Evolutionary conservation across 2,797 vertebrate genomes (phyloP).

Genomic region (Geotrypetes seraphini): DNA sequence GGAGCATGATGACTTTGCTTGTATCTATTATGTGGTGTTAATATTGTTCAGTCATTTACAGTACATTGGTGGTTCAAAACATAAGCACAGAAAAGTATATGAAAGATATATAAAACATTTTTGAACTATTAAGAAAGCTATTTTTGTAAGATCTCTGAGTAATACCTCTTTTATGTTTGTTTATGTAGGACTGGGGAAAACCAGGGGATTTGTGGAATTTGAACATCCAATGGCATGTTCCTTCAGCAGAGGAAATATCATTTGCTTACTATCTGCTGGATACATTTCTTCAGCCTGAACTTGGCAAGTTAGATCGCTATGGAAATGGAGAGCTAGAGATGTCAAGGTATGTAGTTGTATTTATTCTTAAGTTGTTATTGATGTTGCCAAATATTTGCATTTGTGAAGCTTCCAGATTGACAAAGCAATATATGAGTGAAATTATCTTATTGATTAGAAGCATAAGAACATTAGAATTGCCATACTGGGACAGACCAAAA

Average conservation of each 20-base stretch:
- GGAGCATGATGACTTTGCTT: not conserved
- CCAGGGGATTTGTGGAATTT: constrained; percentile 86
- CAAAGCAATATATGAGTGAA: too few relatives aligned
- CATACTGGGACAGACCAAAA: too few relatives aligned
- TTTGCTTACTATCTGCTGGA: constrained; percentile 83
- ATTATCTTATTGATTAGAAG: too few relatives aligned
- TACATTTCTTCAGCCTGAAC: constrained; percentile 84
- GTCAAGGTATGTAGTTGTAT: constrained; percentile 71
- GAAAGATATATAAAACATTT: not conserved
- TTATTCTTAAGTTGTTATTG: too few relatives aligned
- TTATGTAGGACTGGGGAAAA: constrained; percentile 85
- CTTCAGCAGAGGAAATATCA: constrained; percentile 70
- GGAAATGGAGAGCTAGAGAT: constrained; percentile 75
- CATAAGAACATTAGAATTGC: too few relatives aligned
- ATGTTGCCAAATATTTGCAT: too few relatives aligned
- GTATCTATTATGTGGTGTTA: not conserved
- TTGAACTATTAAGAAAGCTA: fast-evolving
- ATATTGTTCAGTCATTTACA: not conserved
- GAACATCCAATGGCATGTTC: constrained; percentile 89
- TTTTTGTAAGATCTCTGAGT: not conserved
- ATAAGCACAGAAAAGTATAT: too few relatives aligned
- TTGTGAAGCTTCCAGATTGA: too few relatives aligned
- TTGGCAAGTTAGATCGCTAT: constrained; percentile 71
- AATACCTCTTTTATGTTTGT: not conserved
- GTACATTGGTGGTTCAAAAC: fast-evolving